phyloP scores from a whole-genome alignment of 2,797 vertebrate species.

The Epinephelus coioides region DNA sequence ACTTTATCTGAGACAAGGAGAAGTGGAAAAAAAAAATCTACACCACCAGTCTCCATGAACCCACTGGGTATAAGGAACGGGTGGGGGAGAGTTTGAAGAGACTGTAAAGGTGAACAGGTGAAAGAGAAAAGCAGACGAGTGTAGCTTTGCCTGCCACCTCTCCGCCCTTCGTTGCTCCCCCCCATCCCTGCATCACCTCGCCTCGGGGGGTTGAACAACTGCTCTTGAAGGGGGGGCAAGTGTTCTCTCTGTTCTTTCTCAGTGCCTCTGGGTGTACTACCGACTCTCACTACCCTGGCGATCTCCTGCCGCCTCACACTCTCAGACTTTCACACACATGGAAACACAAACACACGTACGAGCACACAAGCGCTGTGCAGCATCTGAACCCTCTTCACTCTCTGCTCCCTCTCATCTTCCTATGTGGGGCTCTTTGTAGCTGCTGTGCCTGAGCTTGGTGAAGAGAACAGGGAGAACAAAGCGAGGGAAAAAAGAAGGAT shows the following conservation, averaged over 20 bases:
- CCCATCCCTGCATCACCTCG: conserved; percentile 83
- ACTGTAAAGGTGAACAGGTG: conserved; percentile 80
- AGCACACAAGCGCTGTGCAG: conserved; percentile 74
- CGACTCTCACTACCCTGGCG: conserved; percentile 83
- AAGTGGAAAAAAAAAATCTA: conserved; percentile 50
- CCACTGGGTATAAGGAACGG: conserved; percentile 77
- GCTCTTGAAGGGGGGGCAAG: conserved; percentile 84
- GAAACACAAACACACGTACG: conserved; percentile 69
- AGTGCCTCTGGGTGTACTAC: conserved; percentile 82
- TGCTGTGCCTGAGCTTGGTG: conserved; percentile 75
- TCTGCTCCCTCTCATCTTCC: conserved; percentile 83
- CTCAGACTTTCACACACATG: conserved; percentile 69
- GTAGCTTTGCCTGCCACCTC: conserved; percentile 79
- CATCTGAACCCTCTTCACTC: conserved; percentile 82
- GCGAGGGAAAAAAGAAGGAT: conserved; percentile 66
- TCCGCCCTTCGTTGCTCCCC: conserved; percentile 72
- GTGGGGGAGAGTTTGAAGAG: conserved; percentile 75
- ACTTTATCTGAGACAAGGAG: conserved; percentile 73
- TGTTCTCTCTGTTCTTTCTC: conserved; percentile 83
- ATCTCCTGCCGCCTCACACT: conserved; percentile 82
- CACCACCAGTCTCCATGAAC: conserved; percentile 72
- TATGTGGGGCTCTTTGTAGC: conserved; percentile 86
- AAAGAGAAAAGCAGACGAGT: conserved; percentile 80
- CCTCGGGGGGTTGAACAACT: conserved; percentile 83
- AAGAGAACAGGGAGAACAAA: conserved; percentile 81